These are phyloP conservation scores for Misgurnus anguillicaudatus DNA, from an alignment of 2,113 vertebrate species.

Conservation along the genomic window DNA sequence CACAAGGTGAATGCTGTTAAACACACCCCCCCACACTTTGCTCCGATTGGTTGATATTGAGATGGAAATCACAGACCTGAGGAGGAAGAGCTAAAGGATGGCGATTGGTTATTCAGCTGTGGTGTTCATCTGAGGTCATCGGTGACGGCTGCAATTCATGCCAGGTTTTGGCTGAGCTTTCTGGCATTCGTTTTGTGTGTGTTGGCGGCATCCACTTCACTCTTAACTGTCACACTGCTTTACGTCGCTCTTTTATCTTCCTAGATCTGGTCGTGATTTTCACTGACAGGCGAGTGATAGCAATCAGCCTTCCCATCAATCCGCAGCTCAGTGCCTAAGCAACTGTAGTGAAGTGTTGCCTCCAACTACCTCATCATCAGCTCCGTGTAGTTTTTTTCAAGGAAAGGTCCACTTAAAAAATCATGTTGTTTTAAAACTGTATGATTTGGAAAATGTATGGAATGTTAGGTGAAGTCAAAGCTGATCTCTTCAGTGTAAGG, in stretches of 20 bases:
- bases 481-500: no score
- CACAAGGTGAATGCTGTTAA: slow-evolving; percentile 42
- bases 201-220: slow-evolving; percentile 9
- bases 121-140: slow-evolving; percentile 46
- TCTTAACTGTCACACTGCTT: slow-evolving; percentile 46
- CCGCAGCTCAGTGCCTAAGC: not conserved
- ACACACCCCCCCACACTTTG: not conserved
- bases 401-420: not conserved
- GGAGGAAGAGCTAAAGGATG: not conserved
- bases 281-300: slow-evolving; percentile 53
- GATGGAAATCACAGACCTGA: not conserved
- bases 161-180: slow-evolving; percentile 23
- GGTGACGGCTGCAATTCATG: slow-evolving; percentile 3
- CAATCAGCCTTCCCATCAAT: slow-evolving; percentile 52
- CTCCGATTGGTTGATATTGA: slow-evolving; percentile 42
- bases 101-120: not conserved
- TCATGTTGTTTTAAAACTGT: not conserved
- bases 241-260: slow-evolving; percentile 47
- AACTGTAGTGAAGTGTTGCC: slow-evolving; percentile 17
- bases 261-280: slow-evolving; percentile 46
- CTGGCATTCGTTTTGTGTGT: not conserved
- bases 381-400: not conserved
- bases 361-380: slow-evolving; percentile 9
- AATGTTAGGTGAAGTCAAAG: not conserved
- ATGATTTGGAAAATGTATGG: not conserved